Conservation (phyloP, 2,888 invertebrate genomes). For the Osedax frankpressi region DNA sequence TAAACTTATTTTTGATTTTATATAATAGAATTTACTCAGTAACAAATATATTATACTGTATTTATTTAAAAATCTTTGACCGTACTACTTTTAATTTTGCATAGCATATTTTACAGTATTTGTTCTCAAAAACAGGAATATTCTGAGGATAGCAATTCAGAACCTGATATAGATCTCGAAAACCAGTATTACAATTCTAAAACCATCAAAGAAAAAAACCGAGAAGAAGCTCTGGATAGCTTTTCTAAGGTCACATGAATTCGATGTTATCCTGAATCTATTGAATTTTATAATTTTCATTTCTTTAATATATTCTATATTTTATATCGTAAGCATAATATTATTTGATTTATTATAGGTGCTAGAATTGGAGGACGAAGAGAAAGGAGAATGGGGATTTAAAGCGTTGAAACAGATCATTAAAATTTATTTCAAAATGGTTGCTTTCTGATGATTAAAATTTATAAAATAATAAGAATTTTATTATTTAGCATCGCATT, state of each 20-base stretch:
- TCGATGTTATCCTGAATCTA: too few relatives aligned
- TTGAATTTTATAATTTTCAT: too few relatives aligned
- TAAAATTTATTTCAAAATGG: constrained; percentile 94
- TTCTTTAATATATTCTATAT: too few relatives aligned
- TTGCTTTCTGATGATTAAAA: too few relatives aligned
- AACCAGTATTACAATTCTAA: constrained; percentile 99
- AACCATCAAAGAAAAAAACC: constrained; percentile 90
- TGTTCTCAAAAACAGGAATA: constrained; percentile 61
- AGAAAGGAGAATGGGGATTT: constrained; percentile 99
- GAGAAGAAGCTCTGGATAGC: constrained; percentile 73
- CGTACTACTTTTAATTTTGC: too few relatives aligned
- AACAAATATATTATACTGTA: too few relatives aligned
- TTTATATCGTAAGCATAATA: too few relatives aligned
- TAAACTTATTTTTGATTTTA: too few relatives aligned
- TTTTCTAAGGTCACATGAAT: constrained; percentile 56
- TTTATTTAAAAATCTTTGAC: too few relatives aligned
- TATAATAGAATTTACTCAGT: too few relatives aligned
- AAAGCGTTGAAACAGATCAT: constrained; percentile 99
- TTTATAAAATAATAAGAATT: too few relatives aligned
- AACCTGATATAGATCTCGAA: constrained; percentile 96
- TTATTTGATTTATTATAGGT: constrained; percentile 53
- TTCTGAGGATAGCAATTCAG: constrained; percentile 95
- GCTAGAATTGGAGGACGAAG: constrained; percentile 84
- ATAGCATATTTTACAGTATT: background rate
- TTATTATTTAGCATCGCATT: too few relatives aligned